Base-by-base conservation (phyloP, 2,113 vertebrate species). In the Cynoglossus semilaevis region DNA sequence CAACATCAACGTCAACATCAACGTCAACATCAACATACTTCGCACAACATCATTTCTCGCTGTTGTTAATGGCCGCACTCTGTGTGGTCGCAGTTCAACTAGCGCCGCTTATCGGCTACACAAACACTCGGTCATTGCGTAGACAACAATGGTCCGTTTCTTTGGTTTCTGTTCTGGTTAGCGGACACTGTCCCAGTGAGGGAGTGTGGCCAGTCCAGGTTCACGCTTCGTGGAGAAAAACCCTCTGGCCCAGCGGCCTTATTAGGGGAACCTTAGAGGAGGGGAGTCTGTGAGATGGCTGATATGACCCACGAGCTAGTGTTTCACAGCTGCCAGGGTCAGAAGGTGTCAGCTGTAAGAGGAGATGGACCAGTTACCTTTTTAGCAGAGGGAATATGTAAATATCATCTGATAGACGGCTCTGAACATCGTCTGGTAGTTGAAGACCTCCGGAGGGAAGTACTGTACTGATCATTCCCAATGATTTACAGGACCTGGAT, bases 81-180 rank as follows among this genome's bases (percentile, higher is more conserved):
- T 10, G 17, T 41, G 55, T 29, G 36, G 15, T n/a, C 36, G 38
- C 49, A 69, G 38, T 63, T 67, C 55, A 58, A 57, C 40, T 1
- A 0, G 18, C 14, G 48, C 29, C 14, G 48, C 73, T 86, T 86
- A 86, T 88, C 84, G 22, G 63, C 54, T 55, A 15, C 45, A 42
- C 51, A 62, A 61, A 72, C 60, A 36, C 44, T 64, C 35, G 17
- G 13, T 58, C 22, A 29, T 63, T 47, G 62, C 54, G 60, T 51
- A 70, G 71, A 84, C 79, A 75, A 87, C 82, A 87, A 82, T 82
- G 61, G 74, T 11, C 63, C 66, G 67, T 81, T 82, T 86, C 74
- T 84, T 64, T 10, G 14, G 19, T 54, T 69, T 70, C 29, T 48
- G 3, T 55, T 58, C 55, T 42, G 54, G 49, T 61, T 18, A 62